Conservation (phyloP, 2,888 invertebrate genomes). For the Criorhina ranunculi region DNA sequence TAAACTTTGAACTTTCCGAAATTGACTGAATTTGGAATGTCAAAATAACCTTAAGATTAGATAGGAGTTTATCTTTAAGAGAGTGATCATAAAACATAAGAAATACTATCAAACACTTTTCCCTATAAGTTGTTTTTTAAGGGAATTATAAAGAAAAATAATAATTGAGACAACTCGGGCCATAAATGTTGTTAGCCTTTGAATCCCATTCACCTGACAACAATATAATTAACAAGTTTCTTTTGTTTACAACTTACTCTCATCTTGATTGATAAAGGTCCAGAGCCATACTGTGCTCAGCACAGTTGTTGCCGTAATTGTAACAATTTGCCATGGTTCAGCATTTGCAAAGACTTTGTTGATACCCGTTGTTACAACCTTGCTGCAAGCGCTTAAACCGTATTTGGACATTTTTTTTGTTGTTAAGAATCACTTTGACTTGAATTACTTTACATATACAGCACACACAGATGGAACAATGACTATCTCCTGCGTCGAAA, state of each 20-base stretch:
- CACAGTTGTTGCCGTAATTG: constrained; percentile 90
- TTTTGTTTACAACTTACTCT: constrained; percentile 86
- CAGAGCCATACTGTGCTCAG: constrained; percentile 90
- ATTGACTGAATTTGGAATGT: background rate
- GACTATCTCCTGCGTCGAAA: constrained; percentile 1
- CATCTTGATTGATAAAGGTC: constrained; percentile 89
- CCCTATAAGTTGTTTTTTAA: background rate
- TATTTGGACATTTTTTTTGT: background rate
- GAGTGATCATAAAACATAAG: background rate
- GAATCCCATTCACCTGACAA: constrained; percentile 5
- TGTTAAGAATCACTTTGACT: constrained; percentile 1
- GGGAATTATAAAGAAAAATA: background rate
- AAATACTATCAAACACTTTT: background rate
- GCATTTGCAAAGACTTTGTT: constrained; percentile 88
- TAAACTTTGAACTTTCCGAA: background rate
- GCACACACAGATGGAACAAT: background rate
- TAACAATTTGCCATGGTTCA: constrained; percentile 93
- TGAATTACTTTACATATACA: background rate
- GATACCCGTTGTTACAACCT: constrained; percentile 84
- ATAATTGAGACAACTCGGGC: background rate
- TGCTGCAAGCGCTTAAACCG: constrained; percentile 55
- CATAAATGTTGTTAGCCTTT: background rate
- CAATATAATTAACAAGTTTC: background rate
- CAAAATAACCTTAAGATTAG: constrained; percentile 1
- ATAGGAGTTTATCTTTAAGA: background rate